Evolutionary conservation across 1,140 invertebrate genomes (phyloP).

Genomic region (Drosophila neocordata): DNA sequence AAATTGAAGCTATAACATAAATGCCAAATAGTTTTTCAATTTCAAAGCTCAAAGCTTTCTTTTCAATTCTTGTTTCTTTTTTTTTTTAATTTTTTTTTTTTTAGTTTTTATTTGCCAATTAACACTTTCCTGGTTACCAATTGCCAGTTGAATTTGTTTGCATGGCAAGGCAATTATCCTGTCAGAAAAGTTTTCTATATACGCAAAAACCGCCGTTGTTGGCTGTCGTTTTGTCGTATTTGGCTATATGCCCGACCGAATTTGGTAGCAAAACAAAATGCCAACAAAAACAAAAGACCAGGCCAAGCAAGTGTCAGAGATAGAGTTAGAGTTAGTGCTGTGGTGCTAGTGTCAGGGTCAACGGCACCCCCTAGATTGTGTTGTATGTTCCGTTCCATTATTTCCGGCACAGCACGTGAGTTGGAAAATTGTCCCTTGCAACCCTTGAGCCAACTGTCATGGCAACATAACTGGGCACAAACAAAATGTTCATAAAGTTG

Average conservation of each 20-base stretch:
- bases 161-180: slow-evolving; percentile 63
- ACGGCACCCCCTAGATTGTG: slow-evolving; percentile 40
- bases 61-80: background rate
- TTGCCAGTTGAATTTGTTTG: slow-evolving; percentile 56
- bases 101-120: slow-evolving; percentile 78
- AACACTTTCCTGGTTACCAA: slow-evolving; percentile 79
- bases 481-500: slow-evolving; percentile 11
- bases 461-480: slow-evolving; percentile 43
- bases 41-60: slow-evolving; percentile 31
- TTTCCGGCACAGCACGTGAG: slow-evolving; percentile 62
- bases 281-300: slow-evolving; percentile 70
- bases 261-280: slow-evolving; percentile 76
- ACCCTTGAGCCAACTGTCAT: slow-evolving; percentile 59
- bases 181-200: slow-evolving; percentile 59
- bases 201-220: slow-evolving; percentile 20
- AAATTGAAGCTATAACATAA: slow-evolving; percentile 1
- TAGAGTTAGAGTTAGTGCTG: too few relatives aligned
- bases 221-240: background rate
- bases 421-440: slow-evolving; percentile 33
- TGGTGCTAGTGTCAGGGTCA: slow-evolving; percentile 30
- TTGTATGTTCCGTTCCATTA: slow-evolving; percentile 29
- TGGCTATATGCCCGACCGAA: slow-evolving; percentile 35
- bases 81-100: slow-evolving; percentile 38
- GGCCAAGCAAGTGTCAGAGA: background rate
- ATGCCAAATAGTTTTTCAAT: slow-evolving; percentile 64